A percentile compares a stretch with the other conserved stretches of the same genome.
phyloP scores from a whole-genome alignment of 1,140 invertebrate species.

The Cylas formicarius region DNA sequence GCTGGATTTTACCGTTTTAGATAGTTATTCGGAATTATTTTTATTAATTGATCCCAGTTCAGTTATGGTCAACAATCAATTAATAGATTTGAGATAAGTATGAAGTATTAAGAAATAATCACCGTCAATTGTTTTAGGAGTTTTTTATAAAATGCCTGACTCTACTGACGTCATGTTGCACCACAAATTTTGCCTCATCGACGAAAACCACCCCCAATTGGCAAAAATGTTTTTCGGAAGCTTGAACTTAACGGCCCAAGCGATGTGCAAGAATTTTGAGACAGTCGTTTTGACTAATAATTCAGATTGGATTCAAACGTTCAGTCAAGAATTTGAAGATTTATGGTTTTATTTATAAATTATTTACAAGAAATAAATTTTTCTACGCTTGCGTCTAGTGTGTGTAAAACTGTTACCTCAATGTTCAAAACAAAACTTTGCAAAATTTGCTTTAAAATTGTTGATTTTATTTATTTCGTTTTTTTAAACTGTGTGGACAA shows the following conservation, averaged over 20 bases:
- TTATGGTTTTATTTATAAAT: conserved; percentile 26
- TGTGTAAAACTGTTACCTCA: too few relatives aligned
- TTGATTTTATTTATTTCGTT: too few relatives aligned
- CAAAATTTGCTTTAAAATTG: too few relatives aligned
- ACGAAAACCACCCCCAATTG: conserved; percentile 23
- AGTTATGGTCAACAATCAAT: too few relatives aligned
- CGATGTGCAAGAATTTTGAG: conserved; percentile 30
- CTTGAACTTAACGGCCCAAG: conserved; percentile 32
- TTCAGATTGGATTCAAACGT: conserved; percentile 20
- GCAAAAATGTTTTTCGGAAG: conserved; percentile 33
- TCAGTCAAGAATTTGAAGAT: conserved; percentile 32
- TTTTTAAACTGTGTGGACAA: too few relatives aligned
- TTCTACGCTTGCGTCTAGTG: too few relatives aligned
- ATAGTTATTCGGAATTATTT: too few relatives aligned
- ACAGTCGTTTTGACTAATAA: conserved; percentile 30
- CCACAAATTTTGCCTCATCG: conserved; percentile 35
- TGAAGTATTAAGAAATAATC: too few relatives aligned
- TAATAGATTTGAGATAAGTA: too few relatives aligned
- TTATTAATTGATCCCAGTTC: too few relatives aligned
- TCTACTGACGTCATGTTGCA: conserved; percentile 26
- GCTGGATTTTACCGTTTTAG: too few relatives aligned
- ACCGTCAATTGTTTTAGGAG: conserved; percentile 23
- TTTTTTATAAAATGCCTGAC: conserved; percentile 22
- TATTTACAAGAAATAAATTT: neutral
- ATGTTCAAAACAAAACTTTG: too few relatives aligned